Base-by-base conservation (phyloP, 2,888 invertebrate genomes). In the Diogma glabrata region DNA sequence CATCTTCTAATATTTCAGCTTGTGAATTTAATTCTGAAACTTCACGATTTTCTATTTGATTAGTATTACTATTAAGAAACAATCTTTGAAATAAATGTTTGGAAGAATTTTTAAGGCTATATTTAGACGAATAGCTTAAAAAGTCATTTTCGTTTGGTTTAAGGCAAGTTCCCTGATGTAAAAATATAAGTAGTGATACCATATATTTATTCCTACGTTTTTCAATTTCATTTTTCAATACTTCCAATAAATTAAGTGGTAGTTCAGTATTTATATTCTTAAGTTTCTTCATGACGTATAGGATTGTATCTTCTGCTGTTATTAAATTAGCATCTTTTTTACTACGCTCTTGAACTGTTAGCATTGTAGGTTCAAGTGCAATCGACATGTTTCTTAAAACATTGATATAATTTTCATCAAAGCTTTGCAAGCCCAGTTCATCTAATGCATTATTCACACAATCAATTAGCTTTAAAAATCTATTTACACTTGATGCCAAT, bases 121-220 rank as follows among this genome's bases (percentile, higher is more conserved):
- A 43, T 43, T 43, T 43, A 22, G 43, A 43, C 5, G 46, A 46
- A 46, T 46, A 26, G 46, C 20, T 46, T 43, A 43, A 43, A 43
- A 43, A 43, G 5, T 43, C 43, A 43, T 38, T 38, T 38, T 38
- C 38, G 17, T 38, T 38, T 38, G 38, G 38, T 38, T 38, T 38
- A 17, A 17, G 17, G 5, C 12, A 45, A 45, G 23, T 45, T 45
- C 45, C 20, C 4, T 45, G 23, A 45, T 23, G 45, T 23, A 22
- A 20, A 45, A 45, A 45, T 20, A 45, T 22, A n/a, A 45, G 22
- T 20, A 45, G 7, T 45, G 16, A 45, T 23, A 17, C 22, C 45
- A 45, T 22, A 17, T 45, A n/a, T 45, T 14, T 28, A 28, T 28
- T 28, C 10, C 28, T 28, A 28, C 28, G 7, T 28, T 28, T 28